A percentile compares a stretch with the other conserved stretches of the same genome.
phyloP scores from a whole-genome alignment of 2,888 invertebrate species.

The Panopea generosa region DNA sequence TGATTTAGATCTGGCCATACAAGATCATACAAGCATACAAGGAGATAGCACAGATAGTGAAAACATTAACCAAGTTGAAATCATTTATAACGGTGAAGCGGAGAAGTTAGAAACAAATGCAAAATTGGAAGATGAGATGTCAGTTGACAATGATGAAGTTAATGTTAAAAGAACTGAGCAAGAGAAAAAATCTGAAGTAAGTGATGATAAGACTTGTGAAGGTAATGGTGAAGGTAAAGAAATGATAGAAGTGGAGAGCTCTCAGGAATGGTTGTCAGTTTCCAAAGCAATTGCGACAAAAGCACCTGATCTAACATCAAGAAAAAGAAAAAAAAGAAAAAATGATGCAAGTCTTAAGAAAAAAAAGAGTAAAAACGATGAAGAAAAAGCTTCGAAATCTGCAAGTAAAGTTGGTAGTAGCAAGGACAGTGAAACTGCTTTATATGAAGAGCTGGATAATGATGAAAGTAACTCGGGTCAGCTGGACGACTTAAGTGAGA shows the following conservation, averaged over 20 bases:
- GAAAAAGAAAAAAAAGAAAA: no score
- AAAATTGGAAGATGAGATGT: background rate
- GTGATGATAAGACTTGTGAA: background rate
- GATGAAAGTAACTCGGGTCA: no score
- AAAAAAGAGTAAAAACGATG: background rate
- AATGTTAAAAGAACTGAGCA: background rate
- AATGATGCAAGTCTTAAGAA: background rate
- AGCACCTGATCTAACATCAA: background rate
- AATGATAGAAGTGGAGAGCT: background rate
- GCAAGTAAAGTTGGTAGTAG: no score
- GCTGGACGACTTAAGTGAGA: slow-evolving; percentile 14
- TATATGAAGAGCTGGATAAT: no score
- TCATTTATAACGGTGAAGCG: slow-evolving; percentile 4
- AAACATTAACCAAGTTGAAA: no score
- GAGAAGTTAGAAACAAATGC: background rate
- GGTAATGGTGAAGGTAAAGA: slow-evolving; percentile 1
- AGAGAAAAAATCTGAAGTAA: background rate
- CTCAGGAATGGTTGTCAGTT: slow-evolving; percentile 21
- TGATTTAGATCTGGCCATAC: background rate
- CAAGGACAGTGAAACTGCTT: no score
- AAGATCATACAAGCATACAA: background rate
- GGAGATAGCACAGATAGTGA: no score
- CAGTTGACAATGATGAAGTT: background rate
- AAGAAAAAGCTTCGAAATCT: background rate
- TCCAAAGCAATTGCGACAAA: slow-evolving; percentile 5